A percentile compares a stretch with the other conserved stretches of the same genome.
Conservation (phyloP, 2,888 invertebrate genomes). For the Philereme transversata region DNA sequence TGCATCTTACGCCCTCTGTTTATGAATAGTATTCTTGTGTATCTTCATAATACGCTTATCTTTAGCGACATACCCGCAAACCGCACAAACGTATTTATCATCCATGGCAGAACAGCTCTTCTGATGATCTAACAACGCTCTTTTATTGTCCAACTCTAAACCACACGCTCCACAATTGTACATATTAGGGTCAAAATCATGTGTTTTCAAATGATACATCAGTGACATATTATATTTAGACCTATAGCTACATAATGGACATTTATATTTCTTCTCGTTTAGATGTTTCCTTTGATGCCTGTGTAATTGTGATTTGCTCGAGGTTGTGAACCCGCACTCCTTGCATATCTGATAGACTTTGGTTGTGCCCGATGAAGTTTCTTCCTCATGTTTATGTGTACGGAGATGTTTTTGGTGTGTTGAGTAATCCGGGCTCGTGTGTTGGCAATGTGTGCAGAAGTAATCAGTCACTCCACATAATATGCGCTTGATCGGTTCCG, state of each 20-base stretch:
- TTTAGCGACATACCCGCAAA: background rate
- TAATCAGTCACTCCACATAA: conserved; percentile 50
- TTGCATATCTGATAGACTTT: conserved; percentile 49
- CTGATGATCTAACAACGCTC: conserved; percentile 12
- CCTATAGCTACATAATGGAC: conserved; percentile 61
- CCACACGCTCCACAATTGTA: conserved; percentile 17
- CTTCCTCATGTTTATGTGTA: background rate
- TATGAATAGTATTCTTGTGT: conserved; percentile 8
- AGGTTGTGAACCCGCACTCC: conserved; percentile 58
- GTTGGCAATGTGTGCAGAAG: conserved; percentile 59
- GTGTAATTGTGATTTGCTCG: conserved; percentile 51
- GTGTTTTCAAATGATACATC: conserved; percentile 62
- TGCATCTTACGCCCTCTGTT: background rate
- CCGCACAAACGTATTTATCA: conserved; percentile 4
- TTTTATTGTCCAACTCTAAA: background rate
- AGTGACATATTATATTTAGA: conserved; percentile 66
- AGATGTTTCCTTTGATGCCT: conserved; percentile 61
- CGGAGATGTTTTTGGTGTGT: conserved; percentile 46
- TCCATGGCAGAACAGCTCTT: background rate
- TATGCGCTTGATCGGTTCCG: conserved; percentile 16
- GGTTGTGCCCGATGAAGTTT: background rate
- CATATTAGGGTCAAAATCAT: conserved; percentile 35
- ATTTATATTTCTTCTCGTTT: conserved; percentile 56
- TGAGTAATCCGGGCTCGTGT: conserved; percentile 22
- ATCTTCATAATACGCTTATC: conserved; percentile 5